phyloP scores from a whole-genome alignment of 2,797 vertebrate genomes.

The Lacerta viridis region DNA sequence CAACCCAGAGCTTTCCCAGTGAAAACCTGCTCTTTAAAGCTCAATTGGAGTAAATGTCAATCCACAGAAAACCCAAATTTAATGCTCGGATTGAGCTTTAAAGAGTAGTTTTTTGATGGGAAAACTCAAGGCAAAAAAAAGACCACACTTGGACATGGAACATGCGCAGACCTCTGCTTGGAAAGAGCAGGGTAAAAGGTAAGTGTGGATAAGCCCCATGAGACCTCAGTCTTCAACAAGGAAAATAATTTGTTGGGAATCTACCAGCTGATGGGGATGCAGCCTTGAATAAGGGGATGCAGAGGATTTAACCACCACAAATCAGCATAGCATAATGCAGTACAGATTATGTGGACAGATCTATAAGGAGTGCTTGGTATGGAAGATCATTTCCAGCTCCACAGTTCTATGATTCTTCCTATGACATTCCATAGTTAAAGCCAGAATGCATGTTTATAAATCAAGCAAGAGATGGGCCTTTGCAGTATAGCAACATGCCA shows the following conservation, averaged over 20 bases:
- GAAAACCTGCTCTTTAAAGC: no score
- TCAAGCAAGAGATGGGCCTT: not conserved
- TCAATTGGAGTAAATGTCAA: no score
- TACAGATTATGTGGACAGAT: slow-evolving; percentile 23
- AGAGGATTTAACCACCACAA: not conserved
- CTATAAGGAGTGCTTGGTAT: not conserved
- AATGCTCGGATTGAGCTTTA: no score
- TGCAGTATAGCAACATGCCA: slow-evolving; percentile 30
- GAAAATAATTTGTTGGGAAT: not conserved
- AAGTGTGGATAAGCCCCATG: no score
- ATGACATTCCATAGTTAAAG: slow-evolving; percentile 11
- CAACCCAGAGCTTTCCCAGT: no score
- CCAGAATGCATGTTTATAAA: slow-evolving; percentile 4
- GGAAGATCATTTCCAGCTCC: not conserved
- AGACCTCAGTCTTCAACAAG: not conserved
- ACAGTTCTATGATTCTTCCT: slow-evolving; percentile 9
- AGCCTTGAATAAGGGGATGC: not conserved
- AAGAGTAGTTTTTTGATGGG: no score
- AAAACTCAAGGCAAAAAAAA: no score
- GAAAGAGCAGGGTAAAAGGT: no score
- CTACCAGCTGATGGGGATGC: not conserved
- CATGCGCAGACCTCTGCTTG: no score
- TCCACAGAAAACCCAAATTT: no score
- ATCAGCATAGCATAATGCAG: not conserved
- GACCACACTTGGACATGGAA: no score